These are phyloP conservation scores for Epicampocera succincta DNA, from an alignment of 2,888 invertebrate species.

Conservation along the genomic window DNA sequence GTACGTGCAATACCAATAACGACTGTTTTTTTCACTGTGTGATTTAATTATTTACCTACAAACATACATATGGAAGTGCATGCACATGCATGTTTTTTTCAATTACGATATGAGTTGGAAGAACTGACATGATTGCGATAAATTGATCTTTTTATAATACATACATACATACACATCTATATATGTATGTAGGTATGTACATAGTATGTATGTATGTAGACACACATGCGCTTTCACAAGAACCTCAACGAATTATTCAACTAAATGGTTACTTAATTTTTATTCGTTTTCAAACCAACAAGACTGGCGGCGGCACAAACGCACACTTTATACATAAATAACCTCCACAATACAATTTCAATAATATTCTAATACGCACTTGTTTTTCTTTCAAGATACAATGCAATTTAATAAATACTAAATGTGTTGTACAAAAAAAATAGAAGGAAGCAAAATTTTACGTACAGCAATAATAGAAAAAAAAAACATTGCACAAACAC, in stretches of 20 bases:
- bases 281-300: neutral
- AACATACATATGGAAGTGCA: no score
- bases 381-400: constrained; percentile 52
- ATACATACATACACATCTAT: no score
- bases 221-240: no score
- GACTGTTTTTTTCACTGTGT: no score
- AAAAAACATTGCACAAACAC: constrained; percentile 12
- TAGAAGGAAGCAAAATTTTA: constrained; percentile 58
- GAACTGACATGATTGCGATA: no score
- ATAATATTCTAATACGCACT: constrained; percentile 68
- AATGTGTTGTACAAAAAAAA: neutral
- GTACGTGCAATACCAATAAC: no score
- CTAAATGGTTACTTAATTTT: neutral
- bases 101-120: no score
- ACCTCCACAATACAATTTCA: constrained; percentile 58
- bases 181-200: no score
- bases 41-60: no score
- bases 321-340: constrained; percentile 37
- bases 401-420: constrained; percentile 60
- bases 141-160: no score
- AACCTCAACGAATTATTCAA: neutral
- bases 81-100: no score
- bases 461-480: constrained; percentile 15
- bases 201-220: no score
- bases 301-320: neutral